phyloP scores from a whole-genome alignment of 2,113 vertebrate genomes.

The Albula glossodonta region DNA sequence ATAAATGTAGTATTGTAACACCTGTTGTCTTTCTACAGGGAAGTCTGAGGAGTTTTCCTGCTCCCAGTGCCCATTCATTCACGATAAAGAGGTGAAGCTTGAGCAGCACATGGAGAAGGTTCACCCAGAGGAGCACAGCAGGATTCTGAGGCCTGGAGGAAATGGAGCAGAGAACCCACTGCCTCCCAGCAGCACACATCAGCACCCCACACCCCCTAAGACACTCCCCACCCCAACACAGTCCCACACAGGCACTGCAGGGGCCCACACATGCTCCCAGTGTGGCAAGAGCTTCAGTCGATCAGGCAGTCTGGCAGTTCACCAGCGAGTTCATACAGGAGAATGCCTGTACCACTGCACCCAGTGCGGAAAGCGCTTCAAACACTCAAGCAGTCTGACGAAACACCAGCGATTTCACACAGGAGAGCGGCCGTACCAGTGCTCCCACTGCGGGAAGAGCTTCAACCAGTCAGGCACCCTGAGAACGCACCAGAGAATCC shows the following conservation, averaged over 20 bases:
- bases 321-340: too few species aligned
- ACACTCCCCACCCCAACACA: not conserved
- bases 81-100: not conserved
- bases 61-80: constrained; percentile 35
- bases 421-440: too few species aligned
- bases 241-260: constrained; percentile 29
- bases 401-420: too few species aligned
- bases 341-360: too few species aligned
- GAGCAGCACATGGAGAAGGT: not conserved
- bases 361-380: too few species aligned
- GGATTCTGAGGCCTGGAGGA: too few species aligned
- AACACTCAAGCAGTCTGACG: too few species aligned
- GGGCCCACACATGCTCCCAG: constrained; percentile 46
- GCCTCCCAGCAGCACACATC: not conserved
- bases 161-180: not conserved
- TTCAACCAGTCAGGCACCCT: too few species aligned
- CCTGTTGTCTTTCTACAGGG: not conserved
- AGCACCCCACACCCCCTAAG: not conserved
- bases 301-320: too few species aligned
- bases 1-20: not conserved
- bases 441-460: too few species aligned
- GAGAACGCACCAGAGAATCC: constrained; percentile 51
- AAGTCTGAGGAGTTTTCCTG: not conserved
- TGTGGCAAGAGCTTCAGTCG: constrained; percentile 28
- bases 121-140: not conserved